Evolutionary conservation across 2,888 invertebrate species (phyloP), one percentile per base, ranked within the genome.

Genomic region (Brachylomia viminalis): DNA sequence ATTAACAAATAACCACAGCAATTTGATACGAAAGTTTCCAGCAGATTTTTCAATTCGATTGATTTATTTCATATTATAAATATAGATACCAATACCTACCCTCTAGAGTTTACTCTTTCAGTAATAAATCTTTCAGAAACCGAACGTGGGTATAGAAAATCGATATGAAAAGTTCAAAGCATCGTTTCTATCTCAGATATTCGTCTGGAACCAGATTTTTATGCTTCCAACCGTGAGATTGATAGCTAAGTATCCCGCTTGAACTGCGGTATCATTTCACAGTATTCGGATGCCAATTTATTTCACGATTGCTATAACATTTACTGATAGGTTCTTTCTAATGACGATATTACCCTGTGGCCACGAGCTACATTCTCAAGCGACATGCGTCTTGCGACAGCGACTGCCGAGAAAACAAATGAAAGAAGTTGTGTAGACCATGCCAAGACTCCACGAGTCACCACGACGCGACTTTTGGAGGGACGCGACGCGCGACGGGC

Each of bases 171-270:
- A 52, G 30, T 65, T 81, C n/a, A 23, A 65, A 81, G 30, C 33
- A 65, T 45, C 68, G 15, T 47, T 61, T 80, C 66, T 27, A 62
- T 79, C 61, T 56, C 47, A 42, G 33, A 80, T 79, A 74, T 80
- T 33, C 74, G 61, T 45, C n/a, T 30, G 74, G 49, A 59, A 71
- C 58, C 33, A 59, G 54, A 81, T 69, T 82, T 77, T 81, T 72
- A 77, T 80, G 69, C 61, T 72, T 65, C 59, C 33, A 72, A 82
- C 78, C 78, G 78, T 81, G 83, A 72, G 65, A 82, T 81, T 69
- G 77, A 77, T 67, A 61, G 59, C 68, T 1, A 56, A 65, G 47
- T 77, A 58, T 72, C 30, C 13, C 62, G 81, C 30, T 54, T 64
- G 45, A 64, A n/a, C 59, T 65, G 68, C 30, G 58, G 69, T 72